Evolutionary conservation across 2,113 vertebrate species (phyloP), one percentile per base, ranked within the genome.

Genomic region (Notarius quadriscutis): DNA sequence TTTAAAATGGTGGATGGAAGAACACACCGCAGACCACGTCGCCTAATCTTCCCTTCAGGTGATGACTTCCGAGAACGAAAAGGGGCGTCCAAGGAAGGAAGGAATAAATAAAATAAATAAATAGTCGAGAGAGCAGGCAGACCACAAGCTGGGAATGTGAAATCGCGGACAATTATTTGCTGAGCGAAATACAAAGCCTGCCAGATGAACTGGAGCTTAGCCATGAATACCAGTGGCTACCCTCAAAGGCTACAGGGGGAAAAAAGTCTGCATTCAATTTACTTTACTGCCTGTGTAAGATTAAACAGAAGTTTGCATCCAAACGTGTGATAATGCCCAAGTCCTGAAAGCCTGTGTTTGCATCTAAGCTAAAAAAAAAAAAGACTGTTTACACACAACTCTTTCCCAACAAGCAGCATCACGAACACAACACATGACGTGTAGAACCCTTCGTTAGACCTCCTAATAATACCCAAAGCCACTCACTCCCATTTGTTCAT

Each of bases 161-260:
- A 94, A 95, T 94, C 94, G 93, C 93, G 93, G 93, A 94, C 93
- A 94, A 95, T 95, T 94, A 95, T 96, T 96, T 94, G 93, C 94
- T 94, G 94, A 94, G 94, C 93, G 93, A 95, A 94, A 95, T 93
- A 94, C 93, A 96, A 95, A 94, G 94, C 91, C 93, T 94, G 94
- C 94, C 95, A 96, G 94, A 94, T 95, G 94, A 96, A 95, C 94
- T 95, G 93, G 92, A 94, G 94, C 93, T 95, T 93, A 95, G 93
- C 94, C 92, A 92, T 91, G 87, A 91, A 92, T 89, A 89, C 91
- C 91, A 90, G 92, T 92, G 90, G 91, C 91, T 86, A 84, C 85
- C 90, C 93, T 84, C 91, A 93, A 93, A 92, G 67, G 90, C 91
- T 90, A 91, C 89, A 91, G 89, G 91, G 90, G 90, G 82, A 14